Base-by-base conservation (phyloP, 1,140 invertebrate genomes). In the Ectropis grisescens region DNA sequence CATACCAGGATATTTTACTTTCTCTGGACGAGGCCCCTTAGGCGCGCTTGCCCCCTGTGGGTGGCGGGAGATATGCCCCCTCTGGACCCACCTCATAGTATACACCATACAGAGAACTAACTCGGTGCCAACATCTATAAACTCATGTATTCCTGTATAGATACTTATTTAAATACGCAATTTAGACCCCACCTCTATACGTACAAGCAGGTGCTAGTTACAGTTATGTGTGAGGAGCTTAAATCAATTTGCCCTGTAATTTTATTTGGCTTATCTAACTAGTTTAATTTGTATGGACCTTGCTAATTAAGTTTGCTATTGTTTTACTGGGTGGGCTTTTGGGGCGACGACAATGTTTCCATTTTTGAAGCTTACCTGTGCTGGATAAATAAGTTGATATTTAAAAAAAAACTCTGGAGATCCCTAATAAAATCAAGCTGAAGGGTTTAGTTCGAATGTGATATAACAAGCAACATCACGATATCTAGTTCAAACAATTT, bases 1-100 rank as follows among this genome's bases (percentile, higher is more conserved):
- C 70, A 65, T 53, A 67, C 66, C 70, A 69, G 70, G 72, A 69
- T 70, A 71, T 66, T 78, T 74, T 72, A 78, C 72, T 79, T 78
- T 79, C 69, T 74, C 72, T 78, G 70, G 74, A 68, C 74, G 72
- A 58, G 58, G 50, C 66, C 70, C 72, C 67, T 68, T 45, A 62
- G 67, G 69, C 69, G 67, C 56, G 58, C 59, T 43, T 47, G 37
- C 57, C 54, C 48, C 55, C 60, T 49, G 33, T 36, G 32, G 46
- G 37, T 54, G 48, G 40, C 37, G 27, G 47, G 51, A 41, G 32
- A 30, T 40, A 37, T 40, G 38, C 58, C 38, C 33, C 29, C 38
- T 29, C 50, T 54, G 29, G 50, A 56, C 57, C 66, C 59, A 61
- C 62, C 69, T 66, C 45, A 65, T 74, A 74, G 53, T 71, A 67